Evolutionary conservation across 2,888 invertebrate species (phyloP), one percentile per base, ranked within the genome.

Genomic region (Scaptomyza parva): DNA sequence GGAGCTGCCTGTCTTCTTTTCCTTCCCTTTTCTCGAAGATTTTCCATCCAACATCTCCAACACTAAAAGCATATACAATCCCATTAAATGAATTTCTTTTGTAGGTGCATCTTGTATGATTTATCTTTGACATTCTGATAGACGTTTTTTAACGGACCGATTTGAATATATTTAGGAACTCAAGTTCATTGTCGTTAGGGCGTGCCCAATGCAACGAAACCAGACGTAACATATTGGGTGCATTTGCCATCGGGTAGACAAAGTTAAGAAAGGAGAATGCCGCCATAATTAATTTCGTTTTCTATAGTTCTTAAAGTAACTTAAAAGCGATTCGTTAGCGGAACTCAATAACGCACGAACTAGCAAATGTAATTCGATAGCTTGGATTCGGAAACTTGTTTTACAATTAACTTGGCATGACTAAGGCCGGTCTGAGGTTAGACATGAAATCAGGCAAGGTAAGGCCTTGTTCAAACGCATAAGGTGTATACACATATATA

Each of bases 131-230:
- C 78, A 77, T 51, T 47, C 74, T 12, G 35, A 39, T 40, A 37
- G 57, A 69, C 58, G 51, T 59, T 66, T 76, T 63, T 72, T 58
- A 47, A 54, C 44, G 52, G 47, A 20, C n/a, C 22, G 48, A 77
- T 81, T 78, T 77, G 61, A 86, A 82, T 82, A 86, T 80, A 43
- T 76, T 59, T 40, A 18, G 64, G 51, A 47, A 48, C 12, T 57
- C 69, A 79, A 73, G 73, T 81, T 80, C 80, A 78, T 57, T 77
- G 79, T 48, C 84, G 44, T 37, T 41, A 51, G 52, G 82, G 76
- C 70, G 85, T 78, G 72, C 54, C 53, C 33, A 62, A 64, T 59
- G 65, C 55, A 68, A 44, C 45, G 41, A n/a, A n/a, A n/a, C n/a
- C n/a, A n/a, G n/a, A n/a, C n/a, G n/a, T n/a, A n/a, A n/a, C n/a